phyloP scores from a whole-genome alignment of 2,888 invertebrate genomes.

The Gerosis bhagava region DNA sequence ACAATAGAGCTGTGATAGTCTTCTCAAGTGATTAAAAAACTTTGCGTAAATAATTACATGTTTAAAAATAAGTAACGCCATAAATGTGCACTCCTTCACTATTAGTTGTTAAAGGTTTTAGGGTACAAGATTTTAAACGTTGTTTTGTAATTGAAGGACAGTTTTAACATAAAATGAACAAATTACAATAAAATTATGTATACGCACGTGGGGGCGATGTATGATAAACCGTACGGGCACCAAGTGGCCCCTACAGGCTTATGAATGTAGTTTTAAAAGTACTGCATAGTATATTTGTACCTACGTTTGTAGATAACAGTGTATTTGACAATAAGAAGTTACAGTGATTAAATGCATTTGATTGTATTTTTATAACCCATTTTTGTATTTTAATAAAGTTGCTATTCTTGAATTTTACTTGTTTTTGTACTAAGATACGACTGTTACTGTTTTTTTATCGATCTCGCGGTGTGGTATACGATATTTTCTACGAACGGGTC shows the following conservation, averaged over 20 bases:
- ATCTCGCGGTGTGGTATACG: constrained; percentile 6
- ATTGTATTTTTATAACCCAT: constrained; percentile 81
- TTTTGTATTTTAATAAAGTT: constrained; percentile 82
- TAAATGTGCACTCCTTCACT: neutral
- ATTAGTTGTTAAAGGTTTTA: constrained; percentile 2
- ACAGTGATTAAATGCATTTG: constrained; percentile 79
- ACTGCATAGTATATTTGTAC: constrained; percentile 64
- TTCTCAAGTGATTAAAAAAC: constrained; percentile 29
- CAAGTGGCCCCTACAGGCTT: constrained; percentile 16
- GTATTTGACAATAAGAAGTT: constrained; percentile 62
- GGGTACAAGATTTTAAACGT: neutral
- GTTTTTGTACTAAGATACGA: constrained; percentile 44
- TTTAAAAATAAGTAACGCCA: neutral
- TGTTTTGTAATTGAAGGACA: neutral
- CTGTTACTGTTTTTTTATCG: neutral
- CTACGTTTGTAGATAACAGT: constrained; percentile 51
- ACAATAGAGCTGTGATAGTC: constrained; percentile 42
- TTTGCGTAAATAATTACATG: neutral
- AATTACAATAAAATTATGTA: no score
- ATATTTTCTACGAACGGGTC: neutral
- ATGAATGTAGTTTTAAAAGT: constrained; percentile 39
- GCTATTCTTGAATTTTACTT: constrained; percentile 71
- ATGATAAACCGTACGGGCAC: no score
- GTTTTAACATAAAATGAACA: neutral
- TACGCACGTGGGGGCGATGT: no score